phyloP scores from a whole-genome alignment of 2,113 vertebrate genomes.

The Meriones unguiculatus region DNA sequence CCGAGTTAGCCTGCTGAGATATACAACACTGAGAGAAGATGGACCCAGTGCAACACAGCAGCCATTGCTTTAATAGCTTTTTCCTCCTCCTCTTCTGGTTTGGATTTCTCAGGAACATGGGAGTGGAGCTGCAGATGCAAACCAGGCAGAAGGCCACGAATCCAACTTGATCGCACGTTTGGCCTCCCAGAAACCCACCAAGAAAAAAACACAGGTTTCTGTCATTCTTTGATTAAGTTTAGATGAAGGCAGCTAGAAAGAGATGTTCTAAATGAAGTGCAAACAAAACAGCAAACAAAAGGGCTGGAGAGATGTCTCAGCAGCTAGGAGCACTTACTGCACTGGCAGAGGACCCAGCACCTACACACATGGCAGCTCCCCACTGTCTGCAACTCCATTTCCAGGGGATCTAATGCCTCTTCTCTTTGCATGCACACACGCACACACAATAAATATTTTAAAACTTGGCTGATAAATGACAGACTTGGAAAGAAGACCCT shows the following conservation, averaged over 20 bases:
- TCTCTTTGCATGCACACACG: not conserved
- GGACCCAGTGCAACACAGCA: rapidly evolving
- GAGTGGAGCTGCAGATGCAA: constrained; percentile 94
- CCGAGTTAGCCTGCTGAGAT: not conserved
- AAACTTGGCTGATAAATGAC: not conserved
- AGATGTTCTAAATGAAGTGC: not conserved
- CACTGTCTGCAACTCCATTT: not conserved
- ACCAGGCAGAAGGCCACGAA: constrained; percentile 95
- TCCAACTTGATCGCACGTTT: constrained; percentile 92
- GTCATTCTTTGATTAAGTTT: not conserved
- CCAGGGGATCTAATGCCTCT: not conserved
- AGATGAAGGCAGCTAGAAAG: not conserved
- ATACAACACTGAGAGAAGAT: not conserved
- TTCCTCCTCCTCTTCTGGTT: constrained; percentile 16
- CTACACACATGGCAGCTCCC: not conserved
- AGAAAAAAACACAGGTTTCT: constrained; percentile 92
- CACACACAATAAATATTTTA: not conserved
- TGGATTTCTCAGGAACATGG: constrained; percentile 91
- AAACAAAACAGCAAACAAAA: not conserved
- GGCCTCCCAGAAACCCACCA: constrained; percentile 91
- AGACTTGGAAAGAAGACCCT: not conserved
- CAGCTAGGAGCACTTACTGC: not conserved
- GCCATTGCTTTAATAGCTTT: not conserved
- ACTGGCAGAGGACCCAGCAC: not conserved
- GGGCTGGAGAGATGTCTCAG: not conserved